Evolutionary conservation across 1,140 invertebrate species (phyloP).

Genomic region (Holotrichia oblita): DNA sequence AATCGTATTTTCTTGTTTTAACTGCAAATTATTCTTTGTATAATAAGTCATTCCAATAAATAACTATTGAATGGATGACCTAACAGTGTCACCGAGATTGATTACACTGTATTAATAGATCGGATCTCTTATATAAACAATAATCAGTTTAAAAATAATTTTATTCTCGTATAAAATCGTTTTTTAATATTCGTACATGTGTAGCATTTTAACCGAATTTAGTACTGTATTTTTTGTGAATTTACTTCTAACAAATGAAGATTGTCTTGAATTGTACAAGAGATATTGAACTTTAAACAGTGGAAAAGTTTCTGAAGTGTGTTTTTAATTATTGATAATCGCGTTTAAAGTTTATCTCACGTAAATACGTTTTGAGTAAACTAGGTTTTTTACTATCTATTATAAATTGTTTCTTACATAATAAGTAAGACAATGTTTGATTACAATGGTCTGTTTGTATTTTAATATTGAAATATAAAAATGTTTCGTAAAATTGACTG

Average conservation of each 20-base stretch:
- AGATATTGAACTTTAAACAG: conserved; percentile 34
- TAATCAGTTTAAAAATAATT: background rate
- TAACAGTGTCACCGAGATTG: background rate
- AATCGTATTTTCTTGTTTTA: background rate
- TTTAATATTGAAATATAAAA: background rate
- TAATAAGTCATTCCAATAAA: background rate
- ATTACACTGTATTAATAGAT: background rate
- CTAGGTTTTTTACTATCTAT: background rate
- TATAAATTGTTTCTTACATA: background rate
- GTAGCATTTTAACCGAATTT: no score
- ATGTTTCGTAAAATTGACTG: background rate
- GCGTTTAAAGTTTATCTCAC: conserved; percentile 6
- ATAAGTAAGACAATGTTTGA: conserved; percentile 11
- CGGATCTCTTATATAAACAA: background rate
- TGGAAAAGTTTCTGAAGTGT: conserved; percentile 28
- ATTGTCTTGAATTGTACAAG: background rate
- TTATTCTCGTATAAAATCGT: background rate
- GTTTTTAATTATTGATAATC: conserved; percentile 15
- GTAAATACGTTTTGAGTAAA: conserved; percentile 14
- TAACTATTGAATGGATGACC: background rate
- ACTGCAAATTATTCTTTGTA: background rate
- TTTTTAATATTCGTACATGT: no score
- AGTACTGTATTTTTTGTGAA: background rate
- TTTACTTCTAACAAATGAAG: background rate
- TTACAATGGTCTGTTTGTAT: background rate